Conservation (phyloP, 2,113 vertebrate genomes). For the Crotalus tigris region DNA sequence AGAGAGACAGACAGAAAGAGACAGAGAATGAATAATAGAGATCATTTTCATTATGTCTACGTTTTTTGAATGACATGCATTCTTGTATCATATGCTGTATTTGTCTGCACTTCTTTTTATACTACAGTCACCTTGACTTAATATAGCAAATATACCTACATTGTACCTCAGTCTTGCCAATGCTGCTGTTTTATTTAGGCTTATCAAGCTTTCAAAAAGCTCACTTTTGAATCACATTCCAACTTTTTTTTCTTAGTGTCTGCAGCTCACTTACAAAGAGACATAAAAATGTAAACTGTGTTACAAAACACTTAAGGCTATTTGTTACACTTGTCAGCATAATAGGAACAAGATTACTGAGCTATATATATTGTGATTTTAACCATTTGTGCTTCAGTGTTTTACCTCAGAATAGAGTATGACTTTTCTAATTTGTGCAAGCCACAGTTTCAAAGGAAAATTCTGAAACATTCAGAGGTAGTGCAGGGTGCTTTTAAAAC, state of each 20-base stretch:
- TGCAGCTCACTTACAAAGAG: neutral
- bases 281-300: slow-evolving; percentile 5
- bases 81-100: neutral
- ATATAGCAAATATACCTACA: neutral
- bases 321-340: neutral
- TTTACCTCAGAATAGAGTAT: neutral
- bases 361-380: neutral
- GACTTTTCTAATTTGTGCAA: neutral
- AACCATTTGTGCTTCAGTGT: neutral
- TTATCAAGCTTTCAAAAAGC: neutral
- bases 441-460: neutral
- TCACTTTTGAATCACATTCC: neutral
- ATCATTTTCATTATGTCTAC: neutral
- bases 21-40: neutral
- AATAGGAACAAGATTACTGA: neutral
- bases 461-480: neutral
- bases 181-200: neutral
- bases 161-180: neutral
- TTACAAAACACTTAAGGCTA: neutral
- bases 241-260: neutral
- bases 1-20: no score
- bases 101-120: slow-evolving; percentile 7
- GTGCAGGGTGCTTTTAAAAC: neutral
- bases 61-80: neutral
- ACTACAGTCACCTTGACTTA: neutral